Evolutionary conservation across 1,140 invertebrate species (phyloP).

Genomic region (Orussus abietinus): DNA sequence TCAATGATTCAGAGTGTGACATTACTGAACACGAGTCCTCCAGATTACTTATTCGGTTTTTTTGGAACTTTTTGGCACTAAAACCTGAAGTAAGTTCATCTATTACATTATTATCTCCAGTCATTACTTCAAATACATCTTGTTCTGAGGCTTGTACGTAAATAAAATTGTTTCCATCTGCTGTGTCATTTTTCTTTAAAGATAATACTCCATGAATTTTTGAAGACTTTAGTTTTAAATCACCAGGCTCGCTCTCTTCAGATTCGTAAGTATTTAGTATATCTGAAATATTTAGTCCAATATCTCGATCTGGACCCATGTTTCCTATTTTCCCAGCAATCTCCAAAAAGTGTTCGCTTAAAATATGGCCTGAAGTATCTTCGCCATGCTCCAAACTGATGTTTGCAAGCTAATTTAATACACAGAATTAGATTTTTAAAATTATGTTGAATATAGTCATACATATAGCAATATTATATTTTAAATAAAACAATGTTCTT

Average conservation of each 20-base stretch:
- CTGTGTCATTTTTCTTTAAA: not conserved
- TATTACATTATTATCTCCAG: not conserved
- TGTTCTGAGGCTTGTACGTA: not conserved
- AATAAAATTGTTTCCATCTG: conserved; percentile 6
- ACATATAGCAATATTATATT: conserved; percentile 4
- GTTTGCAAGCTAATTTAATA: conserved; percentile 27
- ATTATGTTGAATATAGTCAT: not conserved
- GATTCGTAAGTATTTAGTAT: conserved; percentile 16
- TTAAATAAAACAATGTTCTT: conserved; percentile 11
- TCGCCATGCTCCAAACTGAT: conserved; percentile 34
- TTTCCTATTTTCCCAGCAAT: conserved; percentile 22
- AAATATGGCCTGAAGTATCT: conserved; percentile 21
- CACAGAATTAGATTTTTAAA: not conserved
- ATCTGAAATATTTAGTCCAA: conserved; percentile 16
- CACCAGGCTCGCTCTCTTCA: conserved; percentile 12
- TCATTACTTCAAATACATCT: not conserved
- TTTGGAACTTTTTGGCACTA: conserved; percentile 6
- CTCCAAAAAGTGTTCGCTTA: conserved; percentile 27
- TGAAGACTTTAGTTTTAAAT: not conserved
- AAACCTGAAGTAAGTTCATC: not conserved
- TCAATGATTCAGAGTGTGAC: too few species aligned
- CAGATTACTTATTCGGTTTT: too few species aligned
- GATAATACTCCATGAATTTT: not conserved
- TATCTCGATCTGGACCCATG: conserved; percentile 12
- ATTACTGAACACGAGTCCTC: too few species aligned